These are phyloP conservation scores for Volucella bombylans DNA, from an alignment of 2,888 invertebrate genomes.

Conservation along the genomic window DNA sequence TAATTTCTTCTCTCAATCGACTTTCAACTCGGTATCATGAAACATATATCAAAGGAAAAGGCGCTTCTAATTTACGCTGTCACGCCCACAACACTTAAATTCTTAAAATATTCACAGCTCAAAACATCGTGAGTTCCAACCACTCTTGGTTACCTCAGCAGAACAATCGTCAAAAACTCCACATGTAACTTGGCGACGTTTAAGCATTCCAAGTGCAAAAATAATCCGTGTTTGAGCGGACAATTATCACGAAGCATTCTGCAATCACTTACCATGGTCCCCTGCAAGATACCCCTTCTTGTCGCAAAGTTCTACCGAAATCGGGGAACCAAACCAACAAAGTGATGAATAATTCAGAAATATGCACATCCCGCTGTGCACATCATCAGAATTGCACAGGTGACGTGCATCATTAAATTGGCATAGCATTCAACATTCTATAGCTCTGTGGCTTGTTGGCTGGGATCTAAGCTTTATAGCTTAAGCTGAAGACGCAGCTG, in stretches of 20 bases:
- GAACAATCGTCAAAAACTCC: not conserved
- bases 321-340: constrained; percentile 34
- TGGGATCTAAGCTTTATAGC: too few species aligned
- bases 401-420: constrained; percentile 73
- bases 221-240: constrained; percentile 37
- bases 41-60: constrained; percentile 12
- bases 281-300: not conserved
- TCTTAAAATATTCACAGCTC: not conserved
- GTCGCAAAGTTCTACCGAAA: constrained; percentile 38
- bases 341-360: constrained; percentile 72
- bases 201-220: constrained; percentile 33
- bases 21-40: constrained; percentile 51
- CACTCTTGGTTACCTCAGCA: not conserved
- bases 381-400: constrained; percentile 60
- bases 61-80: constrained; percentile 33
- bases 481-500: not conserved
- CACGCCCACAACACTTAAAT: constrained; percentile 54
- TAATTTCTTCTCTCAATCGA: constrained; percentile 56
- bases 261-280: constrained; percentile 39
- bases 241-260: constrained; percentile 71
- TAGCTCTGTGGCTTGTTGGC: not conserved
- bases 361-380: constrained; percentile 63
- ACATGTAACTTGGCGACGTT: not conserved
- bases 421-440: constrained; percentile 67
- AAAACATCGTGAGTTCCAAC: constrained; percentile 13